Evolutionary conservation across 2,113 vertebrate species (phyloP), one percentile per base, ranked within the genome.

Genomic region (Heterocephalus glaber): DNA sequence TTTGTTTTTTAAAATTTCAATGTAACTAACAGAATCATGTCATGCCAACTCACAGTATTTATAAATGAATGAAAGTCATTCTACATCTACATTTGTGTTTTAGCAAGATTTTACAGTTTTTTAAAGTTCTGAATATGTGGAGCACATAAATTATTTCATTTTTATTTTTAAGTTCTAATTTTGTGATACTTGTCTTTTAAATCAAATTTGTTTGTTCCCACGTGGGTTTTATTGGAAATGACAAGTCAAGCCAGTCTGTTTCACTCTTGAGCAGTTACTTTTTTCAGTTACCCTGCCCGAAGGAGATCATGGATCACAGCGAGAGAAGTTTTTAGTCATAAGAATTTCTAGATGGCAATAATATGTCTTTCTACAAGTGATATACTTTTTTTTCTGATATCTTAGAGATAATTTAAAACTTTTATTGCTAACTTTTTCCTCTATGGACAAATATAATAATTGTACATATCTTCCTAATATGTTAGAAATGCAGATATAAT

Each of bases 401-500:
- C n/a, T 87, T 94, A 8, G 17, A 94, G 41, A 74, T 85, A 35
- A 35, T 79, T 95, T 86, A 88, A 86, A 95, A 89, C 56, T 82
- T 85, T 77, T 38, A 74, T 54, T 79, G 38, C 11, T 89, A 52
- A 95, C 33, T 95, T 96, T 89, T 52, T 90, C 84, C 60, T 86
- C 49, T 60, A 14, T 66, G 65, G 35, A 54, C 24, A 68, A 54
- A 63, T 84, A 30, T 76, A 77, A n/a, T 89, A 86, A 84, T 44
- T 92, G 20, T 26, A 26, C 0, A 58, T 7, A n/a, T 92, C 92
- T 89, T 35, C 58, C n/a, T 91, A 82, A 63, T 70, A 76, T 85
- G 26, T 89, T 54, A 63, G 89, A 95, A 93, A 96, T 87, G 47
- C 47, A 93, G 90, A 77, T 70, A 3, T 68, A 93, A 92, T 82